A percentile compares a stretch with the other conserved stretches of the same genome.
These are phyloP conservation scores for Clarias laeviceps DNA, from an alignment of 2,797 vertebrate genomes.

Conservation along the genomic window DNA sequence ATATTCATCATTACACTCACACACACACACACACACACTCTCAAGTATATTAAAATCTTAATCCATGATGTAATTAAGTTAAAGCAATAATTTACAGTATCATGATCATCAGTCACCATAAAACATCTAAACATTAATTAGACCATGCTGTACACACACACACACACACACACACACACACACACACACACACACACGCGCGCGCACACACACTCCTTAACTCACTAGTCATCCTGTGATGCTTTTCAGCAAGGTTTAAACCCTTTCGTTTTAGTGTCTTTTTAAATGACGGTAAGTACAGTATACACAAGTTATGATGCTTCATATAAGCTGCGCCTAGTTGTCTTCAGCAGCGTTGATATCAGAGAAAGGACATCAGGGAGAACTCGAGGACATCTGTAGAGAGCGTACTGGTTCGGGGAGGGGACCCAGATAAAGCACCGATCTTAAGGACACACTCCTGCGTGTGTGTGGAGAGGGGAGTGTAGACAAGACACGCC, in stretches of 20 bases:
- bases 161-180: background rate
- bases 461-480: constrained; percentile 4
- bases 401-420: constrained; percentile 39
- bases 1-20: no score
- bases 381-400: constrained; percentile 47
- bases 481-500: constrained; percentile 22
- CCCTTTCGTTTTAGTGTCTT: background rate
- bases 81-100: constrained; percentile 1
- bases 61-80: background rate
- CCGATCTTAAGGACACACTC: constrained; percentile 62
- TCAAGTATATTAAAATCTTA: background rate
- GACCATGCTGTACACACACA: background rate
- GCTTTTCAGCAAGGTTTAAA: no score
- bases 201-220: background rate
- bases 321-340: no score
- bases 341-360: background rate
- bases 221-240: background rate
- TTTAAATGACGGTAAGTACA: background rate
- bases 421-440: constrained; percentile 64
- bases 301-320: background rate
- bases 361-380: background rate
- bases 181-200: background rate
- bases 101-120: background rate
- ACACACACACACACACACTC: background rate
- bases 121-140: constrained; percentile 7